Conservation (phyloP, 2,888 invertebrate species). For the Adelognathus sp. region DNA sequence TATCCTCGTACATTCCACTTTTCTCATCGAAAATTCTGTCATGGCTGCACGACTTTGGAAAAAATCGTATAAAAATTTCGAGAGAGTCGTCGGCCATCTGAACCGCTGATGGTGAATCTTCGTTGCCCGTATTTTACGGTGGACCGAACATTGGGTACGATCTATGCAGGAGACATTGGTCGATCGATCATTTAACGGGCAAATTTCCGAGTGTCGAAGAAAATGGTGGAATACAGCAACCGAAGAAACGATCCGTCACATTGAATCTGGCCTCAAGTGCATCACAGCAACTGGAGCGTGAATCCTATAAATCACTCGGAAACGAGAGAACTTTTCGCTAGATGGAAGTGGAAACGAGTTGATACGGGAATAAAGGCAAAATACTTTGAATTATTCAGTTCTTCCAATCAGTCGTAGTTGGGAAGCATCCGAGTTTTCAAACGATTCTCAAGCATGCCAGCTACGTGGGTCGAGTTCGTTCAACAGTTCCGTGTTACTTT, state of each 20-base stretch:
- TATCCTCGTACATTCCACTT: background rate
- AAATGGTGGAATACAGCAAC: background rate
- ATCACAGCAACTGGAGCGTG: background rate
- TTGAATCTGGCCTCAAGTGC: background rate
- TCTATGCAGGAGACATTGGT: background rate
- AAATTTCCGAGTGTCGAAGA: background rate
- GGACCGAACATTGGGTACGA: background rate
- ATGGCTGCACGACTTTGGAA: background rate
- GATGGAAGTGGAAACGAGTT: slow-evolving; percentile 26
- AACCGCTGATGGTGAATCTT: background rate
- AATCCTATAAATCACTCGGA: background rate
- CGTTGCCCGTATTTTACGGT: background rate
- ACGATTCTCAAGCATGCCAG: slow-evolving; percentile 15
- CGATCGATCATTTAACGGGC: background rate
- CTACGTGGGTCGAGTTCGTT: slow-evolving; percentile 52
- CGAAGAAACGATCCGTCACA: background rate
- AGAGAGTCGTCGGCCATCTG: background rate
- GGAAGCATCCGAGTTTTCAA: slow-evolving; percentile 1
- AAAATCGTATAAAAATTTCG: background rate
- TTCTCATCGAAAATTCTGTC: background rate
- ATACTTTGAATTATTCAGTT: slow-evolving; percentile 53
- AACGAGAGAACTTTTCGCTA: background rate
- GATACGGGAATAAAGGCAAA: slow-evolving; percentile 11
- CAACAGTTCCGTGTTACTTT: slow-evolving; percentile 38
- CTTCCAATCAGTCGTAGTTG: slow-evolving; percentile 43